Conservation (phyloP, 2,797 vertebrate species). For the Tarsius wallacei region DNA sequence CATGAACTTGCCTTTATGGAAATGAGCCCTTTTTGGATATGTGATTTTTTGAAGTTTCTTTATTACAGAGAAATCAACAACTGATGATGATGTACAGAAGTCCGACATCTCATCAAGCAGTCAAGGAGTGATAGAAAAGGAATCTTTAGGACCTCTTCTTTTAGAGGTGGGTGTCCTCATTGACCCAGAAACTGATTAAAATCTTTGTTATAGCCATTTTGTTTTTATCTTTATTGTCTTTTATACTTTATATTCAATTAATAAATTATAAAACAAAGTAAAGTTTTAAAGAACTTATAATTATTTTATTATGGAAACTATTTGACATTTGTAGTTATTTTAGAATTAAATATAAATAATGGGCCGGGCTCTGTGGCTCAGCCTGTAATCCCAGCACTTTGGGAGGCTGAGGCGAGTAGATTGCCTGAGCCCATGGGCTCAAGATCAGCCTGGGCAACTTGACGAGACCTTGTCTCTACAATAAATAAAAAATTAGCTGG, state of each 20-base stretch:
- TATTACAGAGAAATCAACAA: constrained; percentile 93
- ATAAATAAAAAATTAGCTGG: too few species aligned
- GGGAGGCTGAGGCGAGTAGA: too few species aligned
- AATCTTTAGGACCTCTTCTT: constrained; percentile 96
- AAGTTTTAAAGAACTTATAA: constrained; percentile 45
- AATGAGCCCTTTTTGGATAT: constrained; percentile 1
- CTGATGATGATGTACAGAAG: constrained; percentile 97
- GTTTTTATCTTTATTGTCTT: constrained; percentile 28
- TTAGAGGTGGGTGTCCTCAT: constrained; percentile 92
- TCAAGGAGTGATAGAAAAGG: constrained; percentile 96
- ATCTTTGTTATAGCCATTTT: background rate
- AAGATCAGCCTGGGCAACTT: too few species aligned
- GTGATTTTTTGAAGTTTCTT: constrained; percentile 70
- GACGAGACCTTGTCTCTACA: too few species aligned
- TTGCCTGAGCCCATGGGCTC: too few species aligned
- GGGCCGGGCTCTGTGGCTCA: too few species aligned
- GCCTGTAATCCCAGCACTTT: too few species aligned
- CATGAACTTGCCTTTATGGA: constrained; percentile 29
- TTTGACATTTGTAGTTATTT: constrained; percentile 53
- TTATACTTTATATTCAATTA: constrained; percentile 25
- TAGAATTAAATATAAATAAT: constrained; percentile 45
- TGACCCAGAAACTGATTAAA: background rate
- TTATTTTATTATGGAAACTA: constrained; percentile 53
- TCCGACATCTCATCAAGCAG: constrained; percentile 98
- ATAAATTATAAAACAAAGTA: constrained; percentile 58